phyloP scores from a whole-genome alignment of 2,113 vertebrate species.

The Accipiter virgatus region DNA sequence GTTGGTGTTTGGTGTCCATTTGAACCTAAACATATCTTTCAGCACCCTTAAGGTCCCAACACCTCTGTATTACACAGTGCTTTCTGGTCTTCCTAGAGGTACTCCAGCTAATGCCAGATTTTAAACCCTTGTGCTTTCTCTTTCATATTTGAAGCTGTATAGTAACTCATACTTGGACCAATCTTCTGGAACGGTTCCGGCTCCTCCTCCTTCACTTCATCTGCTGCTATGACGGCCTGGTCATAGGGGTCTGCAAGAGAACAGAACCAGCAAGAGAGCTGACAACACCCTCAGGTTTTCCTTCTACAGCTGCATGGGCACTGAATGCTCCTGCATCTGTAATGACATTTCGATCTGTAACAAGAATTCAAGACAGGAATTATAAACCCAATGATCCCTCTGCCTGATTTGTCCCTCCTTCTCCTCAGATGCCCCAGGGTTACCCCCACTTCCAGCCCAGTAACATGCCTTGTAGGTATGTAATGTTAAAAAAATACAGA shows the following conservation, averaged over 20 bases:
- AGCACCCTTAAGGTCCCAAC: background rate
- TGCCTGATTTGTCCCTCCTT: background rate
- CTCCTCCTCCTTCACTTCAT: conserved; percentile 93
- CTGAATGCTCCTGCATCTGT: conserved; percentile 13
- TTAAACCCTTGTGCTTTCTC: background rate
- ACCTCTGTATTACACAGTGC: background rate
- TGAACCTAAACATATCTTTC: background rate
- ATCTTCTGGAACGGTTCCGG: conserved; percentile 95
- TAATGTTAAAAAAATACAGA: background rate
- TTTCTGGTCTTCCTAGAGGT: background rate
- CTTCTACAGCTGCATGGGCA: background rate
- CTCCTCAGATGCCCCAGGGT: background rate
- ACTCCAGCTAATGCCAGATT: background rate
- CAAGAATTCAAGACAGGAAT: background rate
- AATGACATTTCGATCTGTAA: background rate
- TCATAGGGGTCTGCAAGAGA: conserved; percentile 91
- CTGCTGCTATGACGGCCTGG: conserved; percentile 87
- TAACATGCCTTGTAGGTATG: background rate
- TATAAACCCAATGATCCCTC: background rate
- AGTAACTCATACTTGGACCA: conserved; percentile 90
- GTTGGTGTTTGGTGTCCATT: background rate
- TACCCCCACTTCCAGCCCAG: background rate
- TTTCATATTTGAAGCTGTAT: background rate
- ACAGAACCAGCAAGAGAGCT: conserved; percentile 42
- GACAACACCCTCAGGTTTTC: background rate